Conservation (phyloP, 2,888 invertebrate genomes). For the Crepidodera aurea region DNA sequence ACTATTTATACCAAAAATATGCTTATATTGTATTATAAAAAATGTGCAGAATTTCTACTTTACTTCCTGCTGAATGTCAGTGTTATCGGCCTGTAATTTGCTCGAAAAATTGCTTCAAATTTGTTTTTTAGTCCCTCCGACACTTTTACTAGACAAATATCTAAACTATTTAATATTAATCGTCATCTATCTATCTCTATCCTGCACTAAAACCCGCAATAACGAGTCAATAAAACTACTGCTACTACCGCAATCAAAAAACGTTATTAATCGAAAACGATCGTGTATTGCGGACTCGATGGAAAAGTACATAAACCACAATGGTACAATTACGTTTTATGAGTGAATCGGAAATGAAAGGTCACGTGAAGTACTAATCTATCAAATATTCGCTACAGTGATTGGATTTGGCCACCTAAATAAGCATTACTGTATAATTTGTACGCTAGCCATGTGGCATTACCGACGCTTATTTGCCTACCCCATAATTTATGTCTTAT, state of each 20-base stretch:
- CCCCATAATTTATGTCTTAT: constrained; percentile 22
- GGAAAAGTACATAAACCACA: constrained; percentile 21
- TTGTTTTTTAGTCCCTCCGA: no score
- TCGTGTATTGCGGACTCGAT: constrained; percentile 8
- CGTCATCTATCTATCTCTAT: no score
- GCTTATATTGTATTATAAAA: no score
- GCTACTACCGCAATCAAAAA: constrained; percentile 20
- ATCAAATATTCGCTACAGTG: constrained; percentile 40
- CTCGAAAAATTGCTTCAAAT: no score
- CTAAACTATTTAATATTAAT: no score
- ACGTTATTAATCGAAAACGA: constrained; percentile 21
- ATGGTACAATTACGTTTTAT: constrained; percentile 40
- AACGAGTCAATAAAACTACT: neutral
- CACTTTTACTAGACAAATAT: no score
- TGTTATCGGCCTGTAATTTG: no score
- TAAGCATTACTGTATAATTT: constrained; percentile 29
- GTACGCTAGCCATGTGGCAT: constrained; percentile 13
- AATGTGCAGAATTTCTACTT: no score
- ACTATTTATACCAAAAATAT: no score
- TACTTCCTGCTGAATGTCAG: no score
- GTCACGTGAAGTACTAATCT: constrained; percentile 43
- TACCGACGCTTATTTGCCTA: constrained; percentile 23
- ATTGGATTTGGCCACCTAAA: constrained; percentile 36
- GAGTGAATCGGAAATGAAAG: constrained; percentile 34
- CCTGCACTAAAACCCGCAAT: neutral